Base-by-base conservation (phyloP, 2,797 vertebrate species). In the Sebastes matsubarae region DNA sequence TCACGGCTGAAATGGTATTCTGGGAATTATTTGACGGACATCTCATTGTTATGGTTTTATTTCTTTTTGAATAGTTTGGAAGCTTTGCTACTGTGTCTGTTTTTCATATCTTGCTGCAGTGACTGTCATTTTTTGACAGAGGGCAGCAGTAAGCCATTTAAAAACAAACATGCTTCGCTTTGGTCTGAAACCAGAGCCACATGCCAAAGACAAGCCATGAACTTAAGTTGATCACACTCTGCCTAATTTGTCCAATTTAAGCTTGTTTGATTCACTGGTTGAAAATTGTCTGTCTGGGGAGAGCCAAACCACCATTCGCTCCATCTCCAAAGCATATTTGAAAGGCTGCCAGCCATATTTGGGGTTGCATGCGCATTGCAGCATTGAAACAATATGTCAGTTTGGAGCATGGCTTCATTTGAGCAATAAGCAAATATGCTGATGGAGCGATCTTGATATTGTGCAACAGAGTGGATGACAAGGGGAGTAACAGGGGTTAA, bases 261-360 rank as follows among this genome's bases (percentile, higher is more conserved):
- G 69, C 34, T 86, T 83, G 87, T 89, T 90, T 87, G 90, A 93
- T 92, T 94, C 88, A 76, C 84, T 82, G 75, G 85, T 92, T 91
- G 68, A 77, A 88, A 85, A 85, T 9, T 78, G 64, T 84, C 86
- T 86, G 78, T 81, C 84, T 77, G 71, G 88, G 75, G 2, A 32
- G 77, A 89, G 93, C 90, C 93, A 93, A 93, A 94, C 92, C 91
- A 73, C 88, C 79, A 75, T 84, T 84, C 85, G 85, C 88, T 93
- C 72, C 59, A 83, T 86, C 79, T 91, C 85, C 83, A 84, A 86
- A 85, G 79, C 91, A 94, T 94, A 90, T 84, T 92, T 95, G 94
- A 95, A 75, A 25, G 66, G n/a, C 79, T 87, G 93, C 95, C 95
- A 96, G 90, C 54, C 79, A 86, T 88, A 92, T 94, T 94, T 93